Conservation (phyloP, 1,140 invertebrate species). For the Drosophila pandora region DNA sequence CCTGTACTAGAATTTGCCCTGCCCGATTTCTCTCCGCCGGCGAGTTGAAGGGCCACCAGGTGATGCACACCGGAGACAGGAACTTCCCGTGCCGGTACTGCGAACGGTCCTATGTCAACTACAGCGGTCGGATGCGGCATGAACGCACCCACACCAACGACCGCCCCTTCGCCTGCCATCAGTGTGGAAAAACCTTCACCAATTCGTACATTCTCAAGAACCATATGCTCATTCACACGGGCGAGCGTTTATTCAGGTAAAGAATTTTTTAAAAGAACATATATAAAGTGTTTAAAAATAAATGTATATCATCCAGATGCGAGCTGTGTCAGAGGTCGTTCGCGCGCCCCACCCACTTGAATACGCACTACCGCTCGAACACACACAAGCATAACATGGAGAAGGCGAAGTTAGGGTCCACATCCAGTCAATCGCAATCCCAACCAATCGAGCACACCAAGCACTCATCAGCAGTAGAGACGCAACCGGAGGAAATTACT, state of each 20-base stretch:
- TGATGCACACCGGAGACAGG: slow-evolving; percentile 62
- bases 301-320: slow-evolving; percentile 39
- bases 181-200: slow-evolving; percentile 86
- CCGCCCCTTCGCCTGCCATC: slow-evolving; percentile 85
- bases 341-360: slow-evolving; percentile 58
- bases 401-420: slow-evolving; percentile 26
- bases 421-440: not conserved
- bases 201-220: slow-evolving; percentile 83
- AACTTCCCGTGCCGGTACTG: slow-evolving; percentile 70
- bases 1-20: slow-evolving; percentile 47
- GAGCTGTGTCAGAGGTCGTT: slow-evolving; percentile 65
- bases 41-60: slow-evolving; percentile 74
- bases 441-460: slow-evolving; percentile 16
- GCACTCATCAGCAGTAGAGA: not conserved
- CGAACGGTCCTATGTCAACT: slow-evolving; percentile 66
- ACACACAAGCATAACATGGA: slow-evolving; percentile 68
- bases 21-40: slow-evolving; percentile 69
- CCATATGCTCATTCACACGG: slow-evolving; percentile 70
- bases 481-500: slow-evolving; percentile 2
- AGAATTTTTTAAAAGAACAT: not conserved
- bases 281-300: not conserved
- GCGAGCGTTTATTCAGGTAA: slow-evolving; percentile 66
- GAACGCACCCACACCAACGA: slow-evolving; percentile 86
- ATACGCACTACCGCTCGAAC: slow-evolving; percentile 67
- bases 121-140: slow-evolving; percentile 64